Base-by-base conservation (phyloP, 2,888 invertebrate genomes). In the Pherbina coryleti region DNA sequence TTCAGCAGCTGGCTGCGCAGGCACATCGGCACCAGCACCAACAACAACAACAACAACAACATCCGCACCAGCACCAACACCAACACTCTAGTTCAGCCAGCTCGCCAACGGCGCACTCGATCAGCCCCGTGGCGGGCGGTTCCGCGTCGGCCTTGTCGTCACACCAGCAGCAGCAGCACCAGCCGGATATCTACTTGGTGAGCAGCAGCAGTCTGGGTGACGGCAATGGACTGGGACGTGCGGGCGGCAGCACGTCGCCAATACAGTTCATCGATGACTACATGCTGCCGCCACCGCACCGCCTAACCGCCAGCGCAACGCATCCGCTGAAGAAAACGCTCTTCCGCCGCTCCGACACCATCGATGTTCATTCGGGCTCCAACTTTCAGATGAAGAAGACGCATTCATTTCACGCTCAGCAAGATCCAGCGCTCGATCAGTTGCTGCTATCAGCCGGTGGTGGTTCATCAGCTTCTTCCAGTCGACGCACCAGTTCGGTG, bases 341-440 rank as follows among this genome's bases (percentile, higher is more conserved):
- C 71, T 89, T 90, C 81, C 88, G 90, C 79, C 89, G 90, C 79
- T 89, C 90, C 76, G 90, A 90, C 83, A 90, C 90, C 78, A 87
- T 90, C 85, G 89, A 90, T 85, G 88, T 89, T 82, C 89, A 89
- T 85, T 88, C 89, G 82, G 86, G 88, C 85, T 87, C 89, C 85
- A 86, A 85, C 85, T 89, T 89, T 85, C 88, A 89, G 86, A 88
- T 90, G 86, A 87, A 90, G 84, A 90, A 90, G 83, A 90, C 90
- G 81, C 89, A 90, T 81, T 90, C 90, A 78, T 90, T 90, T 84
- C 90, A 90, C 83, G 87, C 89, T 31, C 90, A 89, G 81, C 89
- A 90, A 82, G 90, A 90, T 79, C 85, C 86, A 78, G 84, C 88
- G 78, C 83, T 88, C 85, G 89, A 88, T 78, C 88, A 88, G 77